phyloP scores from a whole-genome alignment of 2,797 vertebrate genomes.

The Erithacus rubecula region DNA sequence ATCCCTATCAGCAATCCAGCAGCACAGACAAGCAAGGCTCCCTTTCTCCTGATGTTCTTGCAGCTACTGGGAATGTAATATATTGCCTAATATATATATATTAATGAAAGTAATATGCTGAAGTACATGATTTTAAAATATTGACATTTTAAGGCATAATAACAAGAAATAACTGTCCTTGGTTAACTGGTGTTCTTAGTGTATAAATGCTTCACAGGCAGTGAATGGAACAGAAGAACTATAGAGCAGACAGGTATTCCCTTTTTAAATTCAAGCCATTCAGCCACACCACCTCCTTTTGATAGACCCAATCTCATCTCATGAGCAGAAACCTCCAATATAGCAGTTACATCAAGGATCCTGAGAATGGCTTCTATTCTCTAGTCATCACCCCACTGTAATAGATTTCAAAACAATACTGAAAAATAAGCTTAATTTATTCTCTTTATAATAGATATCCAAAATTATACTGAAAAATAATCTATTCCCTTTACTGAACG shows the following conservation, averaged over 20 bases:
- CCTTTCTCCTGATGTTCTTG: neutral
- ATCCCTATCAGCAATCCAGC: neutral
- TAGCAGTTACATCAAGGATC: neutral
- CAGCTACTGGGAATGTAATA: neutral
- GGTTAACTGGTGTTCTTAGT: neutral
- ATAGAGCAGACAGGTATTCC: neutral
- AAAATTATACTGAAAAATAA: neutral
- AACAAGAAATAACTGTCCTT: neutral
- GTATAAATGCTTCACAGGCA: neutral
- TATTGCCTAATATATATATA: neutral
- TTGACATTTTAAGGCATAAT: neutral
- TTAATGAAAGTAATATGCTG: neutral
- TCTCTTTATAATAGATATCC: neutral
- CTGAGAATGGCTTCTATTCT: neutral
- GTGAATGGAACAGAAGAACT: neutral
- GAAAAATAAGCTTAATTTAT: neutral
- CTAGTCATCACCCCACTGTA: neutral
- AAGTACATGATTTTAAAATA: neutral
- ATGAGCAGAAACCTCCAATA: neutral
- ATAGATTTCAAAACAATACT: neutral
- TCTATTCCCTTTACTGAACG: neutral
- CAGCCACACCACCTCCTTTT: neutral
- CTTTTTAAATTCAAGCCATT: neutral
- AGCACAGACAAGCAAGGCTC: neutral
- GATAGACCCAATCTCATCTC: neutral